A percentile compares a stretch with the other conserved stretches of the same genome.
phyloP scores from a whole-genome alignment of 2,888 invertebrate genomes.

The Anarsia innoxiella region DNA sequence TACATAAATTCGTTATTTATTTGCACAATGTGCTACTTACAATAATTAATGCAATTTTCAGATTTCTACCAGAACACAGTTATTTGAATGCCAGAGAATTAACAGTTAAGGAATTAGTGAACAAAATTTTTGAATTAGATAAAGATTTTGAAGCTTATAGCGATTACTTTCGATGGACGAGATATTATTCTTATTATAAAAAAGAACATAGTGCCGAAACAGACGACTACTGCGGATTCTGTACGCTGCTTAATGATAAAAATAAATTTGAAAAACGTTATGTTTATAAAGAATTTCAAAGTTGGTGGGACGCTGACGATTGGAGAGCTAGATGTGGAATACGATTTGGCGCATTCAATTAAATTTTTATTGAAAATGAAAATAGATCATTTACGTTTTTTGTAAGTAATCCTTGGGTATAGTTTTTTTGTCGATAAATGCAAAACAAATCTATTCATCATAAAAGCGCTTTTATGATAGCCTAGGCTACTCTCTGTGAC shows the following conservation, averaged over 20 bases:
- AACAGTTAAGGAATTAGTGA: constrained; percentile 34
- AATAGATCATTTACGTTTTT: no score
- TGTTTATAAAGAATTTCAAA: neutral
- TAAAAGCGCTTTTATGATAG: no score
- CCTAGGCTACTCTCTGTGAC: no score
- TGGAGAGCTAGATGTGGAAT: no score
- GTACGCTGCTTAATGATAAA: constrained; percentile 37
- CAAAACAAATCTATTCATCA: no score
- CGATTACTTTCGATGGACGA: constrained; percentile 46
- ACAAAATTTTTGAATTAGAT: constrained; percentile 34
- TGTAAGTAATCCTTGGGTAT: no score
- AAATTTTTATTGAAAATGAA: no score
- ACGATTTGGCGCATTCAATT: no score
- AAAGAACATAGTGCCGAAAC: constrained; percentile 33
- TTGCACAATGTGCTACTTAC: no score
- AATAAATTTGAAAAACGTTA: neutral
- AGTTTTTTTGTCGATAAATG: no score
- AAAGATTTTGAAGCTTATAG: constrained; percentile 29
- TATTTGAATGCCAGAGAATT: constrained; percentile 43
- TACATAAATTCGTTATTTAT: no score
- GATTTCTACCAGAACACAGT: constrained; percentile 45
- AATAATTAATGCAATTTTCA: no score
- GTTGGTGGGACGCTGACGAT: neutral
- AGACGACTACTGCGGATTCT: constrained; percentile 48
- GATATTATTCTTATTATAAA: constrained; percentile 37